Evolutionary conservation across 2,888 invertebrate species (phyloP).

Genomic region (Cheilosia urbana): DNA sequence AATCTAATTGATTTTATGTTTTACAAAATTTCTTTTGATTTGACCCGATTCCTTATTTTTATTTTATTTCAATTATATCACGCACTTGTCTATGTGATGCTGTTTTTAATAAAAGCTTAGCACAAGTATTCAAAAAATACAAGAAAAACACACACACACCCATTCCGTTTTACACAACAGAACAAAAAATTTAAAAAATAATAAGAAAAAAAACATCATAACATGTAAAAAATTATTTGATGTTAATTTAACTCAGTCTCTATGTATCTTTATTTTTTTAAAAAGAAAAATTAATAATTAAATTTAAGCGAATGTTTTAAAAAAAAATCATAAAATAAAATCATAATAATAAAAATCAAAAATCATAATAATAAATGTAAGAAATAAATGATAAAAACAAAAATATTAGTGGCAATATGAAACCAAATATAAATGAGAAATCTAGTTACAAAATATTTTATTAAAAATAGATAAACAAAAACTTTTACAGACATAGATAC

Average conservation of each 20-base stretch:
- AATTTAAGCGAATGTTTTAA: conserved; percentile 25
- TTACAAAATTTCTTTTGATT: not conserved
- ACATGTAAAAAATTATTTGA: not conserved
- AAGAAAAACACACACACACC: not conserved
- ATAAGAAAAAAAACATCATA: not conserved
- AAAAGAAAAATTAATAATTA: conserved; percentile 14
- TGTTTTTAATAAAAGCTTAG: not conserved
- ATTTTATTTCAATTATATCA: not conserved
- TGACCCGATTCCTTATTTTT: not conserved
- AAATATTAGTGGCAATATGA: conserved; percentile 64
- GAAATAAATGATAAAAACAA: conserved; percentile 36
- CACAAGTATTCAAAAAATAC: not conserved
- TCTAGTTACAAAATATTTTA: conserved; percentile 48
- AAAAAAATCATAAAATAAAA: conserved; percentile 21
- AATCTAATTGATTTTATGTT: not conserved
- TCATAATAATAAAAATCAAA: conserved; percentile 20
- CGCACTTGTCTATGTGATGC: conserved; percentile 7
- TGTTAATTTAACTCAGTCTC: conserved; percentile 8
- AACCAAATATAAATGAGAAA: conserved; percentile 48
- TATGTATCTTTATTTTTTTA: not conserved
- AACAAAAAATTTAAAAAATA: not conserved
- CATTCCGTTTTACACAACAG: conserved; percentile 3
- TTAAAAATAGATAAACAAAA: conserved; percentile 37
- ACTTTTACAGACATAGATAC: conserved; percentile 39
- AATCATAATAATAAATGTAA: conserved; percentile 29